phyloP scores from a whole-genome alignment of 2,888 invertebrate genomes.

The Nymphalis urticae region DNA sequence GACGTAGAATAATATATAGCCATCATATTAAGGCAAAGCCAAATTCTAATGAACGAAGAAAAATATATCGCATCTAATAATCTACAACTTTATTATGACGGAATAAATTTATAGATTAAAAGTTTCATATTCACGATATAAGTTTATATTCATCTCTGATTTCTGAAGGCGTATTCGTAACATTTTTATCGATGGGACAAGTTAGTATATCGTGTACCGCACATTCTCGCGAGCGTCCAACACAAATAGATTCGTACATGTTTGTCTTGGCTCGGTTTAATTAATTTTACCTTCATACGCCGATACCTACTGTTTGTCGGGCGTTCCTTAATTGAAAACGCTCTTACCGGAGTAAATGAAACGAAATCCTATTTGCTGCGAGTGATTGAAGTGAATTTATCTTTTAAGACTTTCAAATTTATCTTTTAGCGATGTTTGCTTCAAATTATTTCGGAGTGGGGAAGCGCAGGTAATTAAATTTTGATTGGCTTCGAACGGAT shows the following conservation, averaged over 20 bases:
- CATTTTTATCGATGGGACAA: constrained; percentile 34
- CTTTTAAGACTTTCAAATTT: constrained; percentile 78
- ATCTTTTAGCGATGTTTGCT: constrained; percentile 64
- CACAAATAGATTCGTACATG: constrained; percentile 77
- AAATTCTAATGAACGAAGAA: background rate
- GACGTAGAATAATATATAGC: constrained; percentile 9
- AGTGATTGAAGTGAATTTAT: constrained; percentile 79
- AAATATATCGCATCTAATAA: background rate
- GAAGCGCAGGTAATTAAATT: constrained; percentile 72
- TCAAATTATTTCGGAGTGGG: constrained; percentile 59
- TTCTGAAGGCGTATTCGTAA: constrained; percentile 12
- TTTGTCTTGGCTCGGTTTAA: constrained; percentile 80
- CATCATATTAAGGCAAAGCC: background rate
- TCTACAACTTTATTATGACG: background rate
- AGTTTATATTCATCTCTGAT: background rate
- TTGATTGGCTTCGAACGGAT: constrained; percentile 70
- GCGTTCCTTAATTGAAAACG: constrained; percentile 80
- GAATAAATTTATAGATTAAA: background rate
- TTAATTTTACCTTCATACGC: constrained; percentile 82
- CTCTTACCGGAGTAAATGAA: constrained; percentile 78
- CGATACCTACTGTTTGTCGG: constrained; percentile 77
- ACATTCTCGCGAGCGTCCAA: constrained; percentile 62
- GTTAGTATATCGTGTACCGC: constrained; percentile 43
- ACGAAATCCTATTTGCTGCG: constrained; percentile 79
- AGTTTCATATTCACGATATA: background rate